Conservation (phyloP, 1,140 invertebrate genomes). For the Holotrichia oblita region DNA sequence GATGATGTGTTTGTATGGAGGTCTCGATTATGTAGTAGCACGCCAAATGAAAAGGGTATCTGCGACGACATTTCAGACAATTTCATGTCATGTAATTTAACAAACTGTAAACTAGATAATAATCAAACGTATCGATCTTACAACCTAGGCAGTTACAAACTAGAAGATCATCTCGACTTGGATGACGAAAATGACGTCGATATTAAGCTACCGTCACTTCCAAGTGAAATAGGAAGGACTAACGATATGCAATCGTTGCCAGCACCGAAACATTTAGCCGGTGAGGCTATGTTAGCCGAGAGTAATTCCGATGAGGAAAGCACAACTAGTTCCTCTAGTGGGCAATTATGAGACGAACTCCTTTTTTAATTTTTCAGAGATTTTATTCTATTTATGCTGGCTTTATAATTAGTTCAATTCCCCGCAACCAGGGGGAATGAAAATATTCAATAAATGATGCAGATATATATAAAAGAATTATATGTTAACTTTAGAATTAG, state of each 20-base stretch:
- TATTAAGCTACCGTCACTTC: constrained; percentile 55
- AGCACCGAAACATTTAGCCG: constrained; percentile 69
- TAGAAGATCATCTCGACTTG: constrained; percentile 52
- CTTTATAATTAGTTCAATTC: constrained; percentile 3
- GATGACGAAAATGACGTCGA: constrained; percentile 52
- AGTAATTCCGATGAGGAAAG: constrained; percentile 67
- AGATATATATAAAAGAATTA: too few relatives aligned
- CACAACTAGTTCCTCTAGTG: constrained; percentile 60
- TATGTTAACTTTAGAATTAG: too few relatives aligned
- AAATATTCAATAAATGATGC: too few relatives aligned
- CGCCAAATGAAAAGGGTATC: background rate
- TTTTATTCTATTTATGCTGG: constrained; percentile 15
- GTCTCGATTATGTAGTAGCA: constrained; percentile 30
- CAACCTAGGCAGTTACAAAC: constrained; percentile 17
- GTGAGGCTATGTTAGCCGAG: constrained; percentile 67
- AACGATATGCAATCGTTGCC: constrained; percentile 52
- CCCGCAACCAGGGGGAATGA: background rate
- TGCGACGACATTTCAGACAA: constrained; percentile 1
- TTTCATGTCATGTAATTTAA: constrained; percentile 41
- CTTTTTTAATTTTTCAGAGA: constrained; percentile 15
- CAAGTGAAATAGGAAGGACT: constrained; percentile 57
- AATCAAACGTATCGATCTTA: background rate
- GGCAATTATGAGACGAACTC: constrained; percentile 56
- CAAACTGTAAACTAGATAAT: constrained; percentile 33
- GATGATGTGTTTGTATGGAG: constrained; percentile 50